Evolutionary conservation across 2,888 invertebrate genomes (phyloP).

Genomic region (Lasioglossum villosulum): DNA sequence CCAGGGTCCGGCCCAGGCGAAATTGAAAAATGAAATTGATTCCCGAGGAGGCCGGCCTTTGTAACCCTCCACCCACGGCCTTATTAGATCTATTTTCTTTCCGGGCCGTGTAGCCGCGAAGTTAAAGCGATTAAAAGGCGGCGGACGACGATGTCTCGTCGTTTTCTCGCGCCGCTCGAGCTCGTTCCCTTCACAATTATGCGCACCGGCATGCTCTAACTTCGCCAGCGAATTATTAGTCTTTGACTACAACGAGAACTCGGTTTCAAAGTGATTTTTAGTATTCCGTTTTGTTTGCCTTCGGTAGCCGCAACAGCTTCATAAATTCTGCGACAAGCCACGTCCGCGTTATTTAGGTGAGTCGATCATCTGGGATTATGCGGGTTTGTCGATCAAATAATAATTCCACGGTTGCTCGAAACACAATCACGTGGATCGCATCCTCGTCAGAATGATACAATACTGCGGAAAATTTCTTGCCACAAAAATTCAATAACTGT

Average conservation of each 20-base stretch:
- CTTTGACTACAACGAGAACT: neutral
- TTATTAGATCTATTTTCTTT: slow-evolving; percentile 67
- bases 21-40: slow-evolving; percentile 75
- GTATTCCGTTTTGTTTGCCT: neutral
- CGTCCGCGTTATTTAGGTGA: neutral
- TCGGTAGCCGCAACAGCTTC: neutral
- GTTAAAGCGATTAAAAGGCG: slow-evolving; percentile 57
- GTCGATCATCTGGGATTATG: neutral
- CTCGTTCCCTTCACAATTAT: neutral
- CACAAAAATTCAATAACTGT: neutral
- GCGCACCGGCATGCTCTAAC: neutral
- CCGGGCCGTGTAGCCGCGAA: slow-evolving; percentile 14
- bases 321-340: neutral
- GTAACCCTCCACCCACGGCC: slow-evolving; percentile 39
- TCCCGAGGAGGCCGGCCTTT: slow-evolving; percentile 58
- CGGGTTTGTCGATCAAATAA: neutral
- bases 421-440: neutral
- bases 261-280: neutral
- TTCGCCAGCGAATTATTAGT: neutral
- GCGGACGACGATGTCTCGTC: neutral
- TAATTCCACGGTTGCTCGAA: neutral
- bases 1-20: slow-evolving; percentile 47
- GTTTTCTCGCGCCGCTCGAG: neutral
- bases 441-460: neutral
- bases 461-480: neutral